These are phyloP conservation scores for Siniperca undulata DNA, from an alignment of 2,797 vertebrate species.

Conservation along the genomic window DNA sequence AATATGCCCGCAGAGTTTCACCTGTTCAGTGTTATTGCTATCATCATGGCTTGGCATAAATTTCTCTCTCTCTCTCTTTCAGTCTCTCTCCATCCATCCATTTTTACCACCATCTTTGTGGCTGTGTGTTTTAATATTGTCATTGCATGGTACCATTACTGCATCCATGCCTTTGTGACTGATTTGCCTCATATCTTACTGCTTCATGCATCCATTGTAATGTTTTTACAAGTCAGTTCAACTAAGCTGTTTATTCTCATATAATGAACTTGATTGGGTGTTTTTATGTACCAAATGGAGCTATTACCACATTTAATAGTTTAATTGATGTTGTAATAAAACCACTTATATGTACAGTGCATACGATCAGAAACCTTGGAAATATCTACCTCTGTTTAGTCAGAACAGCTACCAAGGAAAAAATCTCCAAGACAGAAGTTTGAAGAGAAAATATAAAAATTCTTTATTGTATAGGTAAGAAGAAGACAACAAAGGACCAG, in stretches of 20 bases:
- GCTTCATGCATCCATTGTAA: slow-evolving; percentile 65
- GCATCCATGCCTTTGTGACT: slow-evolving; percentile 70
- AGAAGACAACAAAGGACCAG: slow-evolving; percentile 11
- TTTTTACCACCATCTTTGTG: slow-evolving; percentile 73
- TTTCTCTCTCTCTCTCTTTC: slow-evolving; percentile 81
- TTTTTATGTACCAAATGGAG: slow-evolving; percentile 19
- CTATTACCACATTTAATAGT: neutral
- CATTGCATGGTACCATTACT: slow-evolving; percentile 77
- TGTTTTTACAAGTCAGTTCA: slow-evolving; percentile 31
- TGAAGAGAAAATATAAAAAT: neutral
- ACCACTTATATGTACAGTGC: neutral
- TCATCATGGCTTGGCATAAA: slow-evolving; percentile 80
- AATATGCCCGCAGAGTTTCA: slow-evolving; percentile 71
- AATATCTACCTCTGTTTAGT: neutral
- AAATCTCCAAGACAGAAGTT: neutral
- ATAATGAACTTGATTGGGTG: slow-evolving; percentile 24
- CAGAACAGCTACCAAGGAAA: neutral
- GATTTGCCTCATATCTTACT: slow-evolving; percentile 61
- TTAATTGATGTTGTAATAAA: neutral
- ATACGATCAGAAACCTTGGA: neutral
- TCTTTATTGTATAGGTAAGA: neutral
- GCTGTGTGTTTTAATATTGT: slow-evolving; percentile 76
- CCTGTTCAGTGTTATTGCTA: slow-evolving; percentile 69
- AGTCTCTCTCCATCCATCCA: slow-evolving; percentile 79
- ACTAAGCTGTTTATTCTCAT: slow-evolving; percentile 35